Evolutionary conservation across 92 coral and sea anemone genomes (phyloP).

Genomic region (Nematostella vectensis): DNA sequence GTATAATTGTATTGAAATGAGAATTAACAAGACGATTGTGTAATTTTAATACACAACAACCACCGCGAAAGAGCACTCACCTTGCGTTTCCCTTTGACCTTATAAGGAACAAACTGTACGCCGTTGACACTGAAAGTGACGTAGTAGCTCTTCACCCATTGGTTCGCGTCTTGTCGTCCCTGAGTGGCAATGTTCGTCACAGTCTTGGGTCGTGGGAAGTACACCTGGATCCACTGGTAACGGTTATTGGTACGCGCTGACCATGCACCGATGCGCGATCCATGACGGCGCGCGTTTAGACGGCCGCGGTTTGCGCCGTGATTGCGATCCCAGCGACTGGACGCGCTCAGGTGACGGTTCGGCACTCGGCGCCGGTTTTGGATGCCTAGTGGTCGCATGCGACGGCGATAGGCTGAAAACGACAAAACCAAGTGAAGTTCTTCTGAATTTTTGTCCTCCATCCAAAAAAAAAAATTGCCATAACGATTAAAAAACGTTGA

Average conservation of each 20-base stretch:
- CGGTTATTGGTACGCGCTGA: slow-evolving; percentile 54
- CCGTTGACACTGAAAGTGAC: slow-evolving; percentile 57
- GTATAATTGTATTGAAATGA: too few species aligned
- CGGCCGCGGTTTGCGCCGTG: slow-evolving; percentile 65
- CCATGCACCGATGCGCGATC: slow-evolving; percentile 59
- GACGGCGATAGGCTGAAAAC: slow-evolving; percentile 9
- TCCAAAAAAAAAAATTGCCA: too few species aligned
- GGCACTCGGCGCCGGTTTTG: slow-evolving; percentile 50
- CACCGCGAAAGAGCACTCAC: too few species aligned
- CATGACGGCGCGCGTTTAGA: slow-evolving; percentile 55
- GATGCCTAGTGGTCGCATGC: slow-evolving; percentile 40
- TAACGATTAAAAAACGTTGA: too few species aligned
- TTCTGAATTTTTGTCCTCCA: too few species aligned
- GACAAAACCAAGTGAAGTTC: too few species aligned
- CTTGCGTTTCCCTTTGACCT: slow-evolving; percentile 46
- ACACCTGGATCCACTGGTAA: slow-evolving; percentile 82
- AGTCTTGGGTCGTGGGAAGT: slow-evolving; percentile 52
- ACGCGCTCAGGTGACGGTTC: slow-evolving; percentile 43
- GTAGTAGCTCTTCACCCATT: slow-evolving; percentile 76
- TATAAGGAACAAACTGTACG: slow-evolving; percentile 42
- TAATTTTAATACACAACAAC: too few species aligned
- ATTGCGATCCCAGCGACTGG: slow-evolving; percentile 47
- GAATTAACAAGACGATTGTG: too few species aligned
- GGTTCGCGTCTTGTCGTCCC: slow-evolving; percentile 70
- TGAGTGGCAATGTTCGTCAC: slow-evolving; percentile 55